Base-by-base conservation (phyloP, 2,113 vertebrate species). In the Geococcyx californianus region DNA sequence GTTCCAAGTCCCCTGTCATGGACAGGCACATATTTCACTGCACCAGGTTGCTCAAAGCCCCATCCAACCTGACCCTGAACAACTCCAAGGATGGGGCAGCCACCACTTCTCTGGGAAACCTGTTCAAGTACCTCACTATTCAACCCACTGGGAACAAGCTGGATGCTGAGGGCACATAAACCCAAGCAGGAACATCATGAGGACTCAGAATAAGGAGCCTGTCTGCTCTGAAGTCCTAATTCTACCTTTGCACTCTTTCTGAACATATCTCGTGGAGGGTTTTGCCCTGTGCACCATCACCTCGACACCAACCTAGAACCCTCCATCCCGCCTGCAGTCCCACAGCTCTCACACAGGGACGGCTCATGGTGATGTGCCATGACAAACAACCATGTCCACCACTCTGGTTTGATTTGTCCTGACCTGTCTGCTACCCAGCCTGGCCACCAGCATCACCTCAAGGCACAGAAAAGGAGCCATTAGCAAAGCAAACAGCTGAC, bases 171-270 rank as follows among this genome's bases (percentile, higher is more conserved):
- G 49, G 67, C 62, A 28, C 58, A 21, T 1, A 13, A 82, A 68
- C 36, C 52, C 34, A 6, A 25, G 3, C 14, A 16, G 42, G 9
- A 84, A 45, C 13, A 26, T 12, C 38, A 36, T 3, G 26, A 63
- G 29, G 38, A 31, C 28, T 6, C 24, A 64, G 42, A 7, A 45
- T 36, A 34, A 21, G 18, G 10, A 3, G 1, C 21, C 3, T 1
- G 6, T 6, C 10, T 13, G n/a, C 23, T 10, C 58, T 0, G 0
- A 72, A 7, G 10, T 31, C 26, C 26, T 3, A 14, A 18, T 23
- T 8, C 33, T n/a, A 58, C 18, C 66, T 40, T 18, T 5, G 4
- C 49, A 64, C 25, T 28, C 33, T 44, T 28, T 7, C 64, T 8
- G 17, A 45, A 18, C 6, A 5, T 14, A 34, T 16, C 47, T 34